These are phyloP conservation scores for Cactoblastis cactorum DNA, from an alignment of 2,888 invertebrate genomes.

Conservation along the genomic window DNA sequence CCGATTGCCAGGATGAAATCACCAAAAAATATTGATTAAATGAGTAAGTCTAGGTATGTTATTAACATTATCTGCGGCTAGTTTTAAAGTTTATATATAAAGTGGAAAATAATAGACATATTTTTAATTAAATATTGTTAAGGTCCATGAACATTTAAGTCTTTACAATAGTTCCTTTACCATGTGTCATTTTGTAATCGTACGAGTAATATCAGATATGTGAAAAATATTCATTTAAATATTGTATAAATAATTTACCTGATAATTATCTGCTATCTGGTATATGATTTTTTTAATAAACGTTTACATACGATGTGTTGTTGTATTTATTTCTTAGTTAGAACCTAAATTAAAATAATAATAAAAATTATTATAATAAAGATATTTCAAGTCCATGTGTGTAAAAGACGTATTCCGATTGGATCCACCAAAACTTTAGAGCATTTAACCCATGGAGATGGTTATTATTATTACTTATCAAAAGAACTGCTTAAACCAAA, in stretches of 20 bases:
- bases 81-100: slow-evolving; percentile 45
- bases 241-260: slow-evolving; percentile 70
- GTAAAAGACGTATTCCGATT: too few relatives aligned
- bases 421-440: too few relatives aligned
- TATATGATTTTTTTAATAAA: slow-evolving; percentile 76
- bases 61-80: slow-evolving; percentile 51
- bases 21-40: slow-evolving; percentile 62
- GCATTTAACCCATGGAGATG: too few relatives aligned
- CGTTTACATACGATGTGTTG: slow-evolving; percentile 60
- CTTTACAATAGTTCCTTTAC: slow-evolving; percentile 77
- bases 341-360: background rate
- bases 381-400: too few relatives aligned
- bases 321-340: slow-evolving; percentile 8
- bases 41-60: slow-evolving; percentile 45
- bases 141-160: slow-evolving; percentile 65
- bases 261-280: slow-evolving; percentile 77
- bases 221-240: slow-evolving; percentile 62
- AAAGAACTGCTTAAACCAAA: background rate
- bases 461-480: too few relatives aligned
- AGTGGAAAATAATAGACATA: slow-evolving; percentile 59
- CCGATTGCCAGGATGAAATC: slow-evolving; percentile 39
- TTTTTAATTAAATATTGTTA: slow-evolving; percentile 57
- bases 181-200: slow-evolving; percentile 76
- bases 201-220: slow-evolving; percentile 58
- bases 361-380: too few relatives aligned